Evolutionary conservation across 1,140 invertebrate species (phyloP), one percentile per base, ranked within the genome.

Genomic region (Drosophila serrata): DNA sequence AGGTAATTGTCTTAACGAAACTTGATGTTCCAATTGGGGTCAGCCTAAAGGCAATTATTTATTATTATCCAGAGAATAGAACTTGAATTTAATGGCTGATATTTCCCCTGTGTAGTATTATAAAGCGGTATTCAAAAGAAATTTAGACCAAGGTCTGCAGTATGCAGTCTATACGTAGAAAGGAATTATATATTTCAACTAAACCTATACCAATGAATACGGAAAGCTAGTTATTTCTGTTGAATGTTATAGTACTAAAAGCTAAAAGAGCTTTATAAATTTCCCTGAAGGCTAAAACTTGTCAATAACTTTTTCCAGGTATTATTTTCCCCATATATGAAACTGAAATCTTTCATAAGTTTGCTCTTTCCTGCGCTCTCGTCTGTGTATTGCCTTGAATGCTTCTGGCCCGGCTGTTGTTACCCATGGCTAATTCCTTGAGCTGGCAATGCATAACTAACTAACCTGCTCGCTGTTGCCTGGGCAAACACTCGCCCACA

Each of bases 381-480:
- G 42, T 19, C 40, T 42, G 11, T 59, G 29, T 17, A 19, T 49
- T 63, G 49, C 37, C 70, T 56, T 75, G 42, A 42, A 48, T 19
- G 46, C 29, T 48, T 31, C 11, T 56, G 46, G 29, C 31, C 35
- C 51, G 51, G 15, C 35, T 53, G 48, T 35, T 57, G 39, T 33
- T 48, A 53, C 35, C 46, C n/a, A 43, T 62, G 51, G 40, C 27
- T 72, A 53, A 60, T 73, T 56, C 43, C 58, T 62, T 29, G 60
- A 74, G 46, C 61, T 62, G 22, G 59, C 31, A 75, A 42, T 75
- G 63, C 70, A 75, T 69, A 70, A 56, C 58, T 43, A 75, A 80
- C 63, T 55, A 74, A 74, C 57, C 40, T 51, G 40, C 57, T 56
- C 39, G 13, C 24, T 53, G 11, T 17, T 45, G 45, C 74, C 22